A percentile compares a stretch with the other conserved stretches of the same genome.
phyloP scores from a whole-genome alignment of 2,888 invertebrate species.

The Chrysina gloriosa region DNA sequence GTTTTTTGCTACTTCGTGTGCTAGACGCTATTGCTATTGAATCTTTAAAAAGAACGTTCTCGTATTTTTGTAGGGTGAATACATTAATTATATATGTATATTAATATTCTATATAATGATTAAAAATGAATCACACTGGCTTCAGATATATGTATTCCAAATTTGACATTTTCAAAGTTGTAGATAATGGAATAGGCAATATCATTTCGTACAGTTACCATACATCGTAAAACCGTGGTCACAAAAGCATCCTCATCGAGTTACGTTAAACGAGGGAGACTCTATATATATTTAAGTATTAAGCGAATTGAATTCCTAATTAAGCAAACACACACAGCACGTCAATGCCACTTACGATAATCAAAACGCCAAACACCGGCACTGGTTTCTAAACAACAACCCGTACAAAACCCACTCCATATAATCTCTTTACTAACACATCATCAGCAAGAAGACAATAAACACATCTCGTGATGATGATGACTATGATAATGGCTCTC shows the following conservation, averaged over 20 bases:
- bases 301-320: slow-evolving; percentile 44
- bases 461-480: slow-evolving; percentile 59
- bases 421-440: slow-evolving; percentile 55
- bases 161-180: too few relatives aligned
- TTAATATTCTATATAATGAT: too few relatives aligned
- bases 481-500: slow-evolving; percentile 41
- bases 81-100: too few relatives aligned
- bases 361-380: slow-evolving; percentile 52
- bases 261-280: slow-evolving; percentile 12
- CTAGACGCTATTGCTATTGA: slow-evolving; percentile 19
- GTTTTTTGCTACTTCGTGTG: slow-evolving; percentile 2
- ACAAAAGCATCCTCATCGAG: slow-evolving; percentile 15
- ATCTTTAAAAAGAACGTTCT: background rate
- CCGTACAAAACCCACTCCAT: slow-evolving; percentile 50
- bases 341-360: slow-evolving; percentile 53
- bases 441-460: slow-evolving; percentile 62
- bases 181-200: too few relatives aligned
- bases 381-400: slow-evolving; percentile 41
- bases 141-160: too few relatives aligned
- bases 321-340: slow-evolving; percentile 46
- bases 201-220: background rate
- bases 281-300: slow-evolving; percentile 40
- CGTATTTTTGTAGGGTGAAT: too few relatives aligned
- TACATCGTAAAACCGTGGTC: background rate
- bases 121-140: too few relatives aligned